Conservation (phyloP, 2,797 vertebrate genomes). For the Ibycter americanus region DNA sequence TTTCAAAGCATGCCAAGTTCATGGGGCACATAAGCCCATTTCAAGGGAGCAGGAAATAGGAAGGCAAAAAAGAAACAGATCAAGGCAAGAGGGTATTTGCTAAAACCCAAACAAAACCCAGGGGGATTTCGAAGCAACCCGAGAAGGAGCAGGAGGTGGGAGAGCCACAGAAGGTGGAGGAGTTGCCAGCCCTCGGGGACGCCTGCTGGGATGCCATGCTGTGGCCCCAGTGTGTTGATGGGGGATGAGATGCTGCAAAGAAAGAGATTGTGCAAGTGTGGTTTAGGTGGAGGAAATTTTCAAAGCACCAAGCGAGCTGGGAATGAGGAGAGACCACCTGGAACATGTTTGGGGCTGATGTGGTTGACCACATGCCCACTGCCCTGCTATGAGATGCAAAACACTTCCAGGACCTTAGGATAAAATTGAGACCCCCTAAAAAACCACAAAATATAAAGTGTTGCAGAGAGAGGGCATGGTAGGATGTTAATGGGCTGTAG, state of each 20-base stretch:
- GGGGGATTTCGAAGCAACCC: fast-evolving
- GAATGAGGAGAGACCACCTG: not conserved
- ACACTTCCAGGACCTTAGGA: not conserved
- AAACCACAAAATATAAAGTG: not conserved
- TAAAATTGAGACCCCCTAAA: not conserved
- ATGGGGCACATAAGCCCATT: fast-evolving
- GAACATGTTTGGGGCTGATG: not conserved
- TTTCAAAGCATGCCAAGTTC: not conserved
- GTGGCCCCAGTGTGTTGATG: not conserved
- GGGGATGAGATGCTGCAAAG: not conserved
- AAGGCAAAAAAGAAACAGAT: not conserved
- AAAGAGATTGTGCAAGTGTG: not conserved
- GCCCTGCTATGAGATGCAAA: not conserved
- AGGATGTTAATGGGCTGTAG: not conserved
- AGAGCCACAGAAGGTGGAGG: not conserved
- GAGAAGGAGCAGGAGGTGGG: not conserved
- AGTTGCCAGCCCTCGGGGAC: not conserved
- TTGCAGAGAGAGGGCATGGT: not conserved
- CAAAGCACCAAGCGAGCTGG: not conserved
- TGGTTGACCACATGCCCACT: not conserved
- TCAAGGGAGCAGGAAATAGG: not conserved
- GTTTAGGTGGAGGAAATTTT: not conserved
- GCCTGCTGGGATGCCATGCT: fast-evolving
- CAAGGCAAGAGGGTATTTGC: not conserved
- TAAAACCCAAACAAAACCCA: not conserved